Conservation (phyloP, 30 jellyfish, hydroid and myxozoan species). For the Hydractinia symbiolongicarpus region DNA sequence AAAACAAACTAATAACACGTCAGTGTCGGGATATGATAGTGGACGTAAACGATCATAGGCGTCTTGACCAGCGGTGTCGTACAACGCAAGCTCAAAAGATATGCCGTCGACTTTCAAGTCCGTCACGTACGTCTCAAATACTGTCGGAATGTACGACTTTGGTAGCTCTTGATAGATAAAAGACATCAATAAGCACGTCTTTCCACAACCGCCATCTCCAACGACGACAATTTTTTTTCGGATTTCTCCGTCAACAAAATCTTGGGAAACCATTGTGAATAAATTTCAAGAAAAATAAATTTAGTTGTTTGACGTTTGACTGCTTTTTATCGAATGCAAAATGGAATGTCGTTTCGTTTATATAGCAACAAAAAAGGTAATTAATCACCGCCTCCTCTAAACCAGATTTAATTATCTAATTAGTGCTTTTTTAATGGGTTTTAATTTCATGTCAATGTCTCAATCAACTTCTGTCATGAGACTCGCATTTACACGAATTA, state of each 20-base stretch:
- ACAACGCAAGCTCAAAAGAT: constrained; percentile 80
- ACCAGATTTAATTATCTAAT: no score
- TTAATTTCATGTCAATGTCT: no score
- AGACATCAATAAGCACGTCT: constrained; percentile 81
- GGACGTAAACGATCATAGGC: constrained; percentile 98
- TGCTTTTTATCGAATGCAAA: no score
- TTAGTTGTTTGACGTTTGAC: no score
- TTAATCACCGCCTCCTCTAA: no score
- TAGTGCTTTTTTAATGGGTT: no score
- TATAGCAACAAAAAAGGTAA: no score
- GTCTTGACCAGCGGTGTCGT: constrained; percentile 99
- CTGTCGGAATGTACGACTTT: constrained; percentile 95
- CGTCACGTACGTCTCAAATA: constrained; percentile 88
- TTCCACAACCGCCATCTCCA: constrained; percentile 99
- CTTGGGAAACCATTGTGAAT: neutral
- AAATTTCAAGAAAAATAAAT: neutral
- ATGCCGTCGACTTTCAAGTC: constrained; percentile 73
- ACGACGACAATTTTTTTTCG: constrained; percentile 90
- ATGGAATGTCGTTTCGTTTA: no score
- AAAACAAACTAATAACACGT: constrained; percentile 87
- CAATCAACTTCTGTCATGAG: no score
- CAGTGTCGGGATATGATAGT: constrained; percentile 97
- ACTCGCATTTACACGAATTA: no score
- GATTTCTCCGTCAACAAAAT: neutral
- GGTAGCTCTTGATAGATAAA: constrained; percentile 85